Evolutionary conservation across 2,888 invertebrate species (phyloP).

Genomic region (Bombylius major): DNA sequence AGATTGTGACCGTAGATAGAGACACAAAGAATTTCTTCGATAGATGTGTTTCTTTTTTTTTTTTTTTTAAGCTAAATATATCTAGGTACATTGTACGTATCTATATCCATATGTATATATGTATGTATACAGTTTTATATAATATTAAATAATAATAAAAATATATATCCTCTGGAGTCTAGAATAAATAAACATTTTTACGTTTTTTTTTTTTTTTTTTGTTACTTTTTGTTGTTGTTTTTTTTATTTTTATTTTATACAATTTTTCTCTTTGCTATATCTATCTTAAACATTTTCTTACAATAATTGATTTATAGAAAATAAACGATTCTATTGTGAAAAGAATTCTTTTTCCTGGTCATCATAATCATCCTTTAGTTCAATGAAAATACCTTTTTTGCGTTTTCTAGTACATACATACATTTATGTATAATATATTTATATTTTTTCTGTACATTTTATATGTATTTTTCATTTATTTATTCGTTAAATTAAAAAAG

Average conservation of each 20-base stretch:
- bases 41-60: too few relatives aligned
- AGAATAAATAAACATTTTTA: too few relatives aligned
- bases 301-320: slow-evolving; percentile 19
- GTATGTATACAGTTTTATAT: too few relatives aligned
- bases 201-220: too few relatives aligned
- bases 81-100: neutral
- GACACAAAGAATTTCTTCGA: slow-evolving; percentile 1
- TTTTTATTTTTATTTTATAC: neutral
- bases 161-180: neutral
- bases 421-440: neutral
- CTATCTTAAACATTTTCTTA: slow-evolving; percentile 2
- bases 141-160: neutral
- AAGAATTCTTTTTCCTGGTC: slow-evolving; percentile 1
- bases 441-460: neutral
- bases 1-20: neutral
- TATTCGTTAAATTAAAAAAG: neutral
- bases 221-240: too few relatives aligned
- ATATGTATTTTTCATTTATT: neutral
- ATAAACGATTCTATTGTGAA: slow-evolving; percentile 15
- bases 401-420: neutral
- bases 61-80: neutral
- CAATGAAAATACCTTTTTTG: neutral
- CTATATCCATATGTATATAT: neutral
- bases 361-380: slow-evolving; percentile 1
- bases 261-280: too few relatives aligned